Conservation (phyloP, 2,888 invertebrate genomes). For the Anthophora plumipes region DNA sequence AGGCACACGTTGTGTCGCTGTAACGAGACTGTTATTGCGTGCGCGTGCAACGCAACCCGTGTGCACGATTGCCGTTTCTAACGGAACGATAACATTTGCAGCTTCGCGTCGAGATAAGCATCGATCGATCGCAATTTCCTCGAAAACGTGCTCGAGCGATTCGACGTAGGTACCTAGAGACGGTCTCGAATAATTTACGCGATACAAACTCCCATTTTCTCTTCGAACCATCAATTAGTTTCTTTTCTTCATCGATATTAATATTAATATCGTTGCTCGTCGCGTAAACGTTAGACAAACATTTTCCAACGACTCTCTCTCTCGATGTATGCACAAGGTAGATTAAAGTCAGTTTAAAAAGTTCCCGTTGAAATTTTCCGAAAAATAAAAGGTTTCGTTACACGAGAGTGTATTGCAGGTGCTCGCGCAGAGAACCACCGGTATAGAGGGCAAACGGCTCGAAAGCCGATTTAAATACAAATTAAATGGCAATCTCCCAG, state of each 20-base stretch:
- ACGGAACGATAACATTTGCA: conserved; percentile 26
- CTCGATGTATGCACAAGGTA: background rate
- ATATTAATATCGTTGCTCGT: too few species aligned
- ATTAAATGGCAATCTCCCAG: conserved; percentile 73
- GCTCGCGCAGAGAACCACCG: background rate
- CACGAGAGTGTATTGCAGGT: background rate
- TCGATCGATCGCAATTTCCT: conserved; percentile 13
- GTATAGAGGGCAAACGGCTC: conserved; percentile 28
- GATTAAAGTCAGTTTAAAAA: background rate
- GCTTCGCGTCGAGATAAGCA: conserved; percentile 15
- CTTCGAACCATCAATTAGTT: too few species aligned
- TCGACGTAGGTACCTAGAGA: background rate
- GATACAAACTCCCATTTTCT: too few species aligned
- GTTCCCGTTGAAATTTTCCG: background rate
- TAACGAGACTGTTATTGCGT: background rate
- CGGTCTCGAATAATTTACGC: background rate
- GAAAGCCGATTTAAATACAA: conserved; percentile 79
- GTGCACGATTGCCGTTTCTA: conserved; percentile 15
- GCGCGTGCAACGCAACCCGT: conserved; percentile 2
- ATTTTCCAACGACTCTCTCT: too few species aligned
- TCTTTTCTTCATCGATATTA: too few species aligned
- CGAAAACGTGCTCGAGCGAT: background rate
- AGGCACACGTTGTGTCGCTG: background rate
- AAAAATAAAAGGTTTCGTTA: background rate
- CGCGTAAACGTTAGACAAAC: too few species aligned